phyloP scores from a whole-genome alignment of 2,797 vertebrate genomes.

The Limnodromus scolopaceus region DNA sequence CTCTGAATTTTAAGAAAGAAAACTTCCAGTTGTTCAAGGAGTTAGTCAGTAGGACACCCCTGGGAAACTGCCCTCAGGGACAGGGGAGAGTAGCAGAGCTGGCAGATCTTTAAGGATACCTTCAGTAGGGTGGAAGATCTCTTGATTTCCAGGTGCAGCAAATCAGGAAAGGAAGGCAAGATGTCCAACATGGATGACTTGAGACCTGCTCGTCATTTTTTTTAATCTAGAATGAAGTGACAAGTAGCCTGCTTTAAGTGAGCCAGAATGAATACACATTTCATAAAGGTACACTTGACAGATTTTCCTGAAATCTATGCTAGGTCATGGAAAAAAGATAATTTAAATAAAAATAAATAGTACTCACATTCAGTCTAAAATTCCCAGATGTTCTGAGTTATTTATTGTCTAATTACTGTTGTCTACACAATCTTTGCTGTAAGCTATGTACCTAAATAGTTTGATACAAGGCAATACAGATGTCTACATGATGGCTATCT shows the following conservation, averaged over 20 bases:
- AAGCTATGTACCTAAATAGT: neutral
- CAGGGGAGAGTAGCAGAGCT: neutral
- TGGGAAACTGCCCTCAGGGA: neutral
- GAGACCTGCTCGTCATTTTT: neutral
- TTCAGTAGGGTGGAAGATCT: neutral
- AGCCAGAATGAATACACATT: neutral
- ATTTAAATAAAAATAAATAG: neutral
- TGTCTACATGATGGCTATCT: neutral
- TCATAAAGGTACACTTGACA: neutral
- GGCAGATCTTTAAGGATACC: neutral
- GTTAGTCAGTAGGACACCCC: neutral
- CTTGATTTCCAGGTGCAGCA: accelerated
- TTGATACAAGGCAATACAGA: neutral
- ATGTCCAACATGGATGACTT: neutral
- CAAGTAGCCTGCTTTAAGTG: neutral
- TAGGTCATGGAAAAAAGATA: neutral
- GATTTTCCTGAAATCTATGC: neutral
- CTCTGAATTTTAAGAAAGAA: neutral
- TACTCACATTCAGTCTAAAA: neutral
- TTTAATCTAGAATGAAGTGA: neutral
- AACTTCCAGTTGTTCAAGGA: neutral
- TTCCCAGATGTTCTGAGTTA: neutral
- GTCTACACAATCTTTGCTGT: neutral
- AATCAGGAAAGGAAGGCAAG: neutral
- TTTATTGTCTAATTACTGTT: neutral